Conservation (phyloP, 1,140 invertebrate species). For the Hetaerina americana region DNA sequence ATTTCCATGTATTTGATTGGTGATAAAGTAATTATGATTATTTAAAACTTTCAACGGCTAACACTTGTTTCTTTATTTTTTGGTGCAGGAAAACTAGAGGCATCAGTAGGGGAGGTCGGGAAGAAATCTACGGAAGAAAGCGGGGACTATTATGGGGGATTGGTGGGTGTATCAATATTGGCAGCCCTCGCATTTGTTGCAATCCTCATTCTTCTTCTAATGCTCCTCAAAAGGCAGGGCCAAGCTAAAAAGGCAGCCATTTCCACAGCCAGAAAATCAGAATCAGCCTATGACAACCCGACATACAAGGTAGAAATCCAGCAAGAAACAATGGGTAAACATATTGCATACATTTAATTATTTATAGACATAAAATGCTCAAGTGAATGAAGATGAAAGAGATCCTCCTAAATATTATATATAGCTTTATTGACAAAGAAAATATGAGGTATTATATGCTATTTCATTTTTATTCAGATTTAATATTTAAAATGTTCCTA, state of each 20-base stretch:
- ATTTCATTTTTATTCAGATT: no score
- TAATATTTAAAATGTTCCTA: no score
- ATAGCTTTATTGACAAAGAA: neutral
- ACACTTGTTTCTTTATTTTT: no score
- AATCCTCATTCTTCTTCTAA: constrained; percentile 61
- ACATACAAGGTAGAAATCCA: constrained; percentile 87
- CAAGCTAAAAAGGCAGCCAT: constrained; percentile 44
- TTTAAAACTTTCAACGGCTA: no score
- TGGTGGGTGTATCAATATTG: constrained; percentile 75
- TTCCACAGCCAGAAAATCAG: constrained; percentile 35
- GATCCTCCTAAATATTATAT: neutral
- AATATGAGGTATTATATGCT: no score
- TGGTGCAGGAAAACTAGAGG: constrained; percentile 44
- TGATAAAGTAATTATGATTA: no score
- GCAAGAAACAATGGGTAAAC: constrained; percentile 72
- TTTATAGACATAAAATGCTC: neutral
- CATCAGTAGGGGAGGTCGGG: constrained; percentile 24
- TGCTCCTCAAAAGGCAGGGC: constrained; percentile 59
- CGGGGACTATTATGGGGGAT: constrained; percentile 69
- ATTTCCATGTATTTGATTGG: no score
- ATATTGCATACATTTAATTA: neutral
- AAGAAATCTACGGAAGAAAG: constrained; percentile 35
- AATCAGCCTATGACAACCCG: constrained; percentile 80
- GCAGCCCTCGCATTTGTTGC: constrained; percentile 69
- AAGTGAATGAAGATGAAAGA: neutral